Evolutionary conservation across 2,113 vertebrate species (phyloP), one percentile per base, ranked within the genome.

Genomic region (Hemiprocne comata): DNA sequence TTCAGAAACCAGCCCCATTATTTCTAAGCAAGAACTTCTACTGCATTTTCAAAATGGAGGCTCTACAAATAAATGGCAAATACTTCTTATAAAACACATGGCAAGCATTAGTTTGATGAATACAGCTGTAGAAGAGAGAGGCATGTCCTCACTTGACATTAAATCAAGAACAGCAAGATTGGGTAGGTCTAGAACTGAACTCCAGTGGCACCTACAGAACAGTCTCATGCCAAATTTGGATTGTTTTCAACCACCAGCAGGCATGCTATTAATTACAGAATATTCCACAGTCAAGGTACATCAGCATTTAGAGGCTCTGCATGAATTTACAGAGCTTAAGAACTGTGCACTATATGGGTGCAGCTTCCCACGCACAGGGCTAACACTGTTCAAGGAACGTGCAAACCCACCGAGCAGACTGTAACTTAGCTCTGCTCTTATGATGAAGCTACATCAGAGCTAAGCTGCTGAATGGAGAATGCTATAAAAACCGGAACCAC

Each of bases 341-440:
- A 34, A 65, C 53, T 0, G 0, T 11, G 25, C 14, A 2, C 23
- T 9, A 1, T 7, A 26, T 3, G 6, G 17, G 34, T 24, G 20
- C 25, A 38, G 54, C 48, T 57, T 23, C 50, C 40, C 50, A 55
- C 33, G 28, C 11, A 19, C 8, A 21, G 33, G 31, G n/a, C 31
- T 50, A 74, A 46, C 51, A 8, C 38, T 4, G 6, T 3, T 31
- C 16, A 48, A 9, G 3, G 7, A 9, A 29, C 48, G 17, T 5
- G 17, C 17, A 70, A 89, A 44, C 7, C 14, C 12, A 15, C 28
- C 1, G 8, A 50, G 25, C 0, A 42, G 34, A 11, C 23, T 17
- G 9, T 21, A 40, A n/a, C 60, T 62, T 6, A 55, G 7, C 26
- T 21, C 29, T 3, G 33, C 20, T 38, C 23, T 29, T 1, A 18